Conservation (phyloP, 2,113 vertebrate genomes). For the Madoqua kirkii region DNA sequence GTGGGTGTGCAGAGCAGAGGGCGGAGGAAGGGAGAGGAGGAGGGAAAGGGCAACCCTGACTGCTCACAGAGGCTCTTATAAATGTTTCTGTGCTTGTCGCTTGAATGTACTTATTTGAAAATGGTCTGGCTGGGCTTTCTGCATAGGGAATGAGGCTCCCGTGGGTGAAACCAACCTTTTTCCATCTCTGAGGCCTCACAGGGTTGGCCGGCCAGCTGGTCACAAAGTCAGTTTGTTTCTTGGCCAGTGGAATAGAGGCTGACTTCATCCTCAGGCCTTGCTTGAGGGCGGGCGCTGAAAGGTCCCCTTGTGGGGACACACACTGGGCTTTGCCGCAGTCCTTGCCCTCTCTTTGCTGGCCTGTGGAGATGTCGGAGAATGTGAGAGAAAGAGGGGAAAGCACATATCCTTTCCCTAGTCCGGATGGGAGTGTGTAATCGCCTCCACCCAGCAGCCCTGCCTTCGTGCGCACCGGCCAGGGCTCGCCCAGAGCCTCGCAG, state of each 20-base stretch:
- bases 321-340: not conserved
- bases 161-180: constrained; percentile 25
- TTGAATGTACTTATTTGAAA: constrained; percentile 39
- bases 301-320: constrained; percentile 32
- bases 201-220: not conserved
- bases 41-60: not conserved
- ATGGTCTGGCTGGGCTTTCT: constrained; percentile 23
- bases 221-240: constrained; percentile 59
- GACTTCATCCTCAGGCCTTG: constrained; percentile 40
- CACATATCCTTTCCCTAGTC: not conserved
- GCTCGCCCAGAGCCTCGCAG: not conserved
- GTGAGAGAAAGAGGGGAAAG: not conserved
- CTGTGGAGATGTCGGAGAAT: not conserved
- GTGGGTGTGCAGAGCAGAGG: not conserved
- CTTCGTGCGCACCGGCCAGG: accelerated
- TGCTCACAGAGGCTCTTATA: not conserved
- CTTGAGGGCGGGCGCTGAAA: not conserved
- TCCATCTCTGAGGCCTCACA: not conserved
- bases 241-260: constrained; percentile 9
- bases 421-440: accelerated
- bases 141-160: constrained; percentile 13
- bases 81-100: not conserved
- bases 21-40: not conserved
- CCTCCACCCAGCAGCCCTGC: not conserved
- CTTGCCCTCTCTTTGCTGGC: not conserved